Percentiles rank a stretch among this genome's conserved stretches.
Conservation (phyloP, 2,113 vertebrate genomes). For the Petrocephalus microphthalmus region DNA sequence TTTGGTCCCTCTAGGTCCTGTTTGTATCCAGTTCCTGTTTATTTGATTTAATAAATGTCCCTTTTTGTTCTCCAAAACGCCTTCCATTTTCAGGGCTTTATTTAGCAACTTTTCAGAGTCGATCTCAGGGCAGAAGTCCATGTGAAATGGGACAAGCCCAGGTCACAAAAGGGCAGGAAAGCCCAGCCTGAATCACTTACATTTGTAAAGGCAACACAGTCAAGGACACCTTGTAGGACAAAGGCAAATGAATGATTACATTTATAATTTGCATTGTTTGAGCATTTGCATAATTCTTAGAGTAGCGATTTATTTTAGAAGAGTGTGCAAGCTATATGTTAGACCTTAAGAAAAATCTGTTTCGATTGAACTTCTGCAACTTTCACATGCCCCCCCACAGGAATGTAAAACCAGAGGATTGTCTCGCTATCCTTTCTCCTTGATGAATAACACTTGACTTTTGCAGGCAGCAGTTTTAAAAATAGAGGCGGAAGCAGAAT, state of each 20-base stretch:
- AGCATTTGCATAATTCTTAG: constrained; percentile 59
- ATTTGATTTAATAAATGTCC: neutral
- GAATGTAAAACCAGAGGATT: constrained; percentile 30
- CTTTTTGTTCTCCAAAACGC: neutral
- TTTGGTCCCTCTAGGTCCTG: neutral
- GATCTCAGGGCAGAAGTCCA: neutral
- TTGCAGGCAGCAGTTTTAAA: constrained; percentile 26
- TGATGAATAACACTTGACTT: constrained; percentile 40
- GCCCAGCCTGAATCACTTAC: neutral
- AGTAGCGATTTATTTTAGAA: constrained; percentile 39
- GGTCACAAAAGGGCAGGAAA: no score
- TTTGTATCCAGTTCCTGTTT: neutral
- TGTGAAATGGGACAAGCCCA: neutral
- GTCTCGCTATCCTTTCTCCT: constrained; percentile 37
- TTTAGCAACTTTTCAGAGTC: neutral
- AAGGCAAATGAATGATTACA: constrained; percentile 51
- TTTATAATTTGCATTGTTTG: constrained; percentile 42
- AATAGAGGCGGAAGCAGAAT: constrained; percentile 33
- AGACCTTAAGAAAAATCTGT: constrained; percentile 43
- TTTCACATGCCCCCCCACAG: constrained; percentile 35
- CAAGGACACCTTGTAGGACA: constrained; percentile 53
- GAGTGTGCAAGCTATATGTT: constrained; percentile 43
- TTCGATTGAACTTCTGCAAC: constrained; percentile 42
- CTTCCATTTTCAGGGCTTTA: neutral
- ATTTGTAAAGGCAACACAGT: constrained; percentile 50